Conservation (phyloP, 2,888 invertebrate species). For the Pristionchus fissidentatus region DNA sequence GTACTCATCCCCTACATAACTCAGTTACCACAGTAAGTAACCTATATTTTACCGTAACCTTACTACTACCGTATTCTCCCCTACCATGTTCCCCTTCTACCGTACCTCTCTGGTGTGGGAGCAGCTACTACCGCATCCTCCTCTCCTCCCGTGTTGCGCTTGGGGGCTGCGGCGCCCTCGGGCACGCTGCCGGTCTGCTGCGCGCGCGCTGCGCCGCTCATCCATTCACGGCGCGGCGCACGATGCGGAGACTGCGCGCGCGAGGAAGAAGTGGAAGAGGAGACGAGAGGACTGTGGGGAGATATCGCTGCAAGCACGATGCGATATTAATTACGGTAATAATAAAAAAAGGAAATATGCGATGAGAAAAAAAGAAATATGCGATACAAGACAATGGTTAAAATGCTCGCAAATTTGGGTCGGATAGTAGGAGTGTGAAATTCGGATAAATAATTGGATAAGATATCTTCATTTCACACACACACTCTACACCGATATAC, state of each 20-base stretch:
- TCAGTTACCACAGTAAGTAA: background rate
- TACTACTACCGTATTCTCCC: background rate
- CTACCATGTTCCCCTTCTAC: background rate
- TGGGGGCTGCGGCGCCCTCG: background rate
- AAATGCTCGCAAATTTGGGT: no score
- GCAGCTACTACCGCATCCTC: no score
- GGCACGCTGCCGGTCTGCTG: background rate
- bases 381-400: background rate
- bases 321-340: background rate
- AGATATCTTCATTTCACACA: background rate
- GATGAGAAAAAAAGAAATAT: background rate
- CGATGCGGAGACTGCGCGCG: background rate
- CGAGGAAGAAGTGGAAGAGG: background rate
- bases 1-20: background rate
- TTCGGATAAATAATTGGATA: no score
- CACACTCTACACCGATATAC: background rate
- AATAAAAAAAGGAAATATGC: background rate
- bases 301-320: background rate
- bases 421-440: no score
- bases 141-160: background rate
- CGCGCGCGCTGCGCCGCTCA: constrained; percentile 6
- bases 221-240: constrained; percentile 4
- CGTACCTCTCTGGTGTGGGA: background rate
- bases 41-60: background rate
- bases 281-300: background rate